Base-by-base conservation (phyloP, 2,888 invertebrate species). In the Drosophila eohydei region DNA sequence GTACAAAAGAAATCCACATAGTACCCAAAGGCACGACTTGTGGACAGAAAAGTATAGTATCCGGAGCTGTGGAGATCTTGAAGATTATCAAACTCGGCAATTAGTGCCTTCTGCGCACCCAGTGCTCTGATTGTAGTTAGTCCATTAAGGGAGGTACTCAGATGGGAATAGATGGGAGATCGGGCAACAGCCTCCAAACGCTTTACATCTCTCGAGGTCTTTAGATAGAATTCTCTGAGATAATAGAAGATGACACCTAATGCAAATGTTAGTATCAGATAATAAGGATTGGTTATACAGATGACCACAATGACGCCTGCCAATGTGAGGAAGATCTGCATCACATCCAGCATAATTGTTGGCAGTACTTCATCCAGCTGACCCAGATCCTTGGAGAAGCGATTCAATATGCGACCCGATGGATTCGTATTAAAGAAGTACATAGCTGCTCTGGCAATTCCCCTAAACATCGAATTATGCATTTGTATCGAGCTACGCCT, bases 91-190 rank as follows among this genome's bases (percentile, higher is more conserved):
- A 97, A 97, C 91, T 97, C 97, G 43, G 94, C 93, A 48, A 95
- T 95, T 44, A 98, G 95, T 21, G 96, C 94, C 51, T 95, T 94
- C 91, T 97, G 96, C 0, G 97, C 97, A 11, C 95, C 95, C 90
- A 97, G 97, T 0, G 98, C 97, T 65, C 99, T 94, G 50, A 99
- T 98, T 0, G 98, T 98, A 0, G 97, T 95, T 63, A 99, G 94
- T 0, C 99, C 99, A 92, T 97, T 96, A 12, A 99, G 94, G 0
- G 97, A 96, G 30, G 98, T 96, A 89, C 96, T 97, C 80, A 99
- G 93, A 91, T 98, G 98, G 0, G 97, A 96, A 93, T 98, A 99
- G 14, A 99, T 97, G 0, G 99, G 99, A 84, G 98, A 98, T 75
- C 98, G 95, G 77, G 97, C 96, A 2, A 95, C 94, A 92, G 96